Conservation (phyloP, 2,888 invertebrate genomes). For the Ormyrus thymus region DNA sequence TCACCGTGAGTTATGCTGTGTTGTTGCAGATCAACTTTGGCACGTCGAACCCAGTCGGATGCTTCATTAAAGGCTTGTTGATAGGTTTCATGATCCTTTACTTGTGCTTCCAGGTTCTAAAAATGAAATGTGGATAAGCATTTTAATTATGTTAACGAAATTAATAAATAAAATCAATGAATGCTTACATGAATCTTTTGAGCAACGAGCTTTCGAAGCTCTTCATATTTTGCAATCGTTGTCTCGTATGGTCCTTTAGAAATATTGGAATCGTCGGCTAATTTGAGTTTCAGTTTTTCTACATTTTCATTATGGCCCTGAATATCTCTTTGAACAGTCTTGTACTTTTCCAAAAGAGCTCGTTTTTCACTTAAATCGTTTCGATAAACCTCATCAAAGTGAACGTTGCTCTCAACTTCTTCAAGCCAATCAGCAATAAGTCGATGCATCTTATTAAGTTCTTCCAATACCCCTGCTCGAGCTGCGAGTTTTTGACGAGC, state of each 20-base stretch:
- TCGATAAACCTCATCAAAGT: constrained; percentile 83
- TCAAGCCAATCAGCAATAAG: constrained; percentile 91
- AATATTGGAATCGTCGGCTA: constrained; percentile 82
- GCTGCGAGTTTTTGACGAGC: constrained; percentile 84
- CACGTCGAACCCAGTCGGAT: constrained; percentile 89
- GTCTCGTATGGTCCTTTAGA: constrained; percentile 83
- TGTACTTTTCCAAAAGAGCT: constrained; percentile 91
- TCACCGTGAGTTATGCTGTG: constrained; percentile 93
- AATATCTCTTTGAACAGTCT: constrained; percentile 88
- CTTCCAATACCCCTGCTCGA: constrained; percentile 88
- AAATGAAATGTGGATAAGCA: constrained; percentile 48
- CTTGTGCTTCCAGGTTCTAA: constrained; percentile 86
- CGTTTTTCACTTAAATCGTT: constrained; percentile 95
- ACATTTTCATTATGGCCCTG: constrained; percentile 86
- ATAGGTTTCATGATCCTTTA: constrained; percentile 90
- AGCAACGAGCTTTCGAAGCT: constrained; percentile 81
- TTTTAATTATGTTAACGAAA: constrained; percentile 10
- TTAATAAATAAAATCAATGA: not conserved
- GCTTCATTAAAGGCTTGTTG: constrained; percentile 88
- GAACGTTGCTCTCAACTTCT: constrained; percentile 90
- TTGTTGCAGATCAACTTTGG: constrained; percentile 88
- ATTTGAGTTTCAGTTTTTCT: constrained; percentile 84
- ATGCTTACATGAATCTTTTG: constrained; percentile 80
- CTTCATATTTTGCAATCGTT: constrained; percentile 83
- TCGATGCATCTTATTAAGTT: constrained; percentile 89